Evolutionary conservation across 2,888 invertebrate genomes (phyloP), one percentile per base, ranked within the genome.

Genomic region (Rhaphigaster nebulosa): DNA sequence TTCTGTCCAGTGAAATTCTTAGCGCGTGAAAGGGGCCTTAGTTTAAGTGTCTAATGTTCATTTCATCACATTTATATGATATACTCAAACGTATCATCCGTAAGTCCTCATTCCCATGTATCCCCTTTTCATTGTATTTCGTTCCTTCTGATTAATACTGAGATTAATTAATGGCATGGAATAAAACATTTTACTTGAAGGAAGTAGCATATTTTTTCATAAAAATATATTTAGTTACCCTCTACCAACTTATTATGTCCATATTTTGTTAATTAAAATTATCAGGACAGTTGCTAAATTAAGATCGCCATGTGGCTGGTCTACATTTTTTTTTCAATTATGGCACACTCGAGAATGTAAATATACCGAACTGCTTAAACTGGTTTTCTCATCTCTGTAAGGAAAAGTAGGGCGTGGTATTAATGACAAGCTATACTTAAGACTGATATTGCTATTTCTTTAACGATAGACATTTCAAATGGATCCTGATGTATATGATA

Each of bases 361-460:
- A 65, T 65, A 29, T 3, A 15, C n/a, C 12, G 29, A 65, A 65
- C 29, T 29, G 65, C 65, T 65, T 65, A 29, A 65, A 29, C 65
- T 65, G 65, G 29, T 65, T 29, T 29, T 65, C 29, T 65, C 29
- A 65, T 65, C 65, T 65, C 65, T 13, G 65, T 29, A 65, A n/a
- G n/a, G n/a, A n/a, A n/a, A 65, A 29, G 65, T 65, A 65, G 65
- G 65, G 65, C 65, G 29, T 29, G 29, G 65, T 65, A 15, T 65
- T 65, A 65, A 65, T 65, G n/a, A 60, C 60, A 60, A 60, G 60
- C 60, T 60, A n/a, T 60, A 60, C 60, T 60, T 60, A 60, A 12
- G 12, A n/a, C 10, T 60, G 10, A 60, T 60, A 60, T 12, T 60
- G 60, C 60, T 60, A 60, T 12, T n/a, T n/a, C 12, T n/a, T 60